Evolutionary conservation across 2,113 vertebrate genomes (phyloP), one percentile per base, ranked within the genome.

Genomic region (Collichthys lucidus): DNA sequence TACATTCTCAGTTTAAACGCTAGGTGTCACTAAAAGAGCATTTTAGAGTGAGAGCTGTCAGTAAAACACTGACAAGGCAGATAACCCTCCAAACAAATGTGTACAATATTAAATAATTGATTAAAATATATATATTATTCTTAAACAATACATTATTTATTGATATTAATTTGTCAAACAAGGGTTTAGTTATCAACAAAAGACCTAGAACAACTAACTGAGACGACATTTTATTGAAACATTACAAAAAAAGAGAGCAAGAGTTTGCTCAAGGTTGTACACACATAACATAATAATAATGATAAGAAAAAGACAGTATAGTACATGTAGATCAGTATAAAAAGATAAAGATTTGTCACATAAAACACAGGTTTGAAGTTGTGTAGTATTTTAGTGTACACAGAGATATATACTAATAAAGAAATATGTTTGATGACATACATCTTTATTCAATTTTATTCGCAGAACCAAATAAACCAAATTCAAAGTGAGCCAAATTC

Each of bases 21-120:
- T 79, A 93, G 92, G 74, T 85, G 92, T 57, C 90, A 44, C 71
- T 72, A 66, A 76, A 68, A 29, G 12, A 79, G 35, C 53, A 8
- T 84, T 75, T 80, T 29, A 62, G 20, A 4, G 16, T 31, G 22
- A n/a, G n/a, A 35, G 42, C 62, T 35, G 31, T 35, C 31, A 35
- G 31, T 35, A 7, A 42, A 53, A 52, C 20, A 5, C 31, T 65
- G 5, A 24, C 35, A 40, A 55, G n/a, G 52, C n/a, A n/a, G 3
- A 12, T 16, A 4, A 12, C 11, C 1, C 0, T 35, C 3, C 26
- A 26, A 61, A 40, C 29, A 55, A 2, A 15, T 22, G 16, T 6
- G 12, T 11, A n/a, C 11, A 72, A 29, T 49, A 12, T 22, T 14
- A 62, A 42, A 63, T 5, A 0, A 31, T 35, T 40, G 35, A 40